A percentile compares a stretch with the other conserved stretches of the same genome.
These are phyloP conservation scores for Enteromius mattozi DNA, from an alignment of 2,797 vertebrate genomes.

Conservation along the genomic window DNA sequence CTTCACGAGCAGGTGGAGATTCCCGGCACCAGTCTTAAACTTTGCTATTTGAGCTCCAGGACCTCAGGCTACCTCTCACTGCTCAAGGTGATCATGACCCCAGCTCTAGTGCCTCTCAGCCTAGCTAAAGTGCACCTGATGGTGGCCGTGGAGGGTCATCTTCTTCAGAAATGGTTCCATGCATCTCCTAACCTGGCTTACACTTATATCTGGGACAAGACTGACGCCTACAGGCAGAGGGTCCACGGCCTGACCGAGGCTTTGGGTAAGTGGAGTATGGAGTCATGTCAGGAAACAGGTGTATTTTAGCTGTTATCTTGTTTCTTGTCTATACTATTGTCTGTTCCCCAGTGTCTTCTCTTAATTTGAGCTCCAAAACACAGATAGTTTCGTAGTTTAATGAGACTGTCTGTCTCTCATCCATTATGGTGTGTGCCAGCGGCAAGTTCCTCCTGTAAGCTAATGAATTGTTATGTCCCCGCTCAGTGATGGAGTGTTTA, in stretches of 20 bases:
- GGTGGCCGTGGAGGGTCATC: conserved; percentile 89
- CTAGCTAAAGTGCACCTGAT: conserved; percentile 89
- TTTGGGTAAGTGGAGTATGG: conserved; percentile 77
- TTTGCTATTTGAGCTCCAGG: conserved; percentile 87
- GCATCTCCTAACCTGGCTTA: conserved; percentile 89
- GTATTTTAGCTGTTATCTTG: conserved; percentile 38
- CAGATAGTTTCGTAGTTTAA: conserved; percentile 51
- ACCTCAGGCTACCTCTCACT: conserved; percentile 86
- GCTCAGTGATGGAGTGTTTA: conserved; percentile 55
- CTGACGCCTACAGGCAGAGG: conserved; percentile 86
- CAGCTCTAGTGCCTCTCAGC: conserved; percentile 85
- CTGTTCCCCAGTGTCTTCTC: conserved; percentile 14
- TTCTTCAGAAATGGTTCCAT: conserved; percentile 90
- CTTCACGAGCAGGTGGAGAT: conserved; percentile 89
- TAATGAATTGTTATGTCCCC: conserved; percentile 57
- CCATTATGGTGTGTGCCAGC: conserved; percentile 52
- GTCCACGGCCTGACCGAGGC: conserved; percentile 88
- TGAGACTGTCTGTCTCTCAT: conserved; percentile 53
- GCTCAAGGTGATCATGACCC: conserved; percentile 88
- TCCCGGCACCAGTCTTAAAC: conserved; percentile 82
- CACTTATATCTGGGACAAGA: conserved; percentile 91
- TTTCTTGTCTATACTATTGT: conserved; percentile 34
- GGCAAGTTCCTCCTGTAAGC: conserved; percentile 53
- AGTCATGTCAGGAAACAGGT: background rate
- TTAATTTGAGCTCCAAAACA: conserved; percentile 45